Evolutionary conservation across 1,140 invertebrate species (phyloP).

Genomic region (Macrosteles quadrilineatus): DNA sequence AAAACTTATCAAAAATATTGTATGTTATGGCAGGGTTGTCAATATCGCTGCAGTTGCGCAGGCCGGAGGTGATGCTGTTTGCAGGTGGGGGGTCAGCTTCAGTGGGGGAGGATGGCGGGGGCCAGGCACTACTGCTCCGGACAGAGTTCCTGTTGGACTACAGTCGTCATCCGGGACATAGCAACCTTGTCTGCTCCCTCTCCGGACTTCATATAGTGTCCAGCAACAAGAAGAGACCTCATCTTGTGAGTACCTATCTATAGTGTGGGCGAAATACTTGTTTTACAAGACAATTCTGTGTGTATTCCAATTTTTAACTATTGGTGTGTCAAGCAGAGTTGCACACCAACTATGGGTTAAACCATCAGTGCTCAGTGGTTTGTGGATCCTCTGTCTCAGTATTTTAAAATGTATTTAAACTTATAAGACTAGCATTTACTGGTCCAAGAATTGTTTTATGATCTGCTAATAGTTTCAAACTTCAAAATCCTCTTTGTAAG

Average conservation of each 20-base stretch:
- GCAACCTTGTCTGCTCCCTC: constrained; percentile 64
- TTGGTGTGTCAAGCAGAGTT: too few species aligned
- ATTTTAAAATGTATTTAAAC: too few species aligned
- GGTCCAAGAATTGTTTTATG: too few species aligned
- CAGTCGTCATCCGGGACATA: constrained; percentile 63
- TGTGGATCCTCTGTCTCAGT: too few species aligned
- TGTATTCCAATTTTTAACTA: too few species aligned
- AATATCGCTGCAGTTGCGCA: constrained; percentile 68
- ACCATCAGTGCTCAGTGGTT: too few species aligned
- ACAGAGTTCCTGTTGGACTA: constrained; percentile 75
- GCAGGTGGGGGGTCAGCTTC: constrained; percentile 57
- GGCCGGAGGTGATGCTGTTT: constrained; percentile 78
- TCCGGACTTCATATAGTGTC: constrained; percentile 66
- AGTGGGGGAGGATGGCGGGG: constrained; percentile 55
- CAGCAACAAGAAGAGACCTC: constrained; percentile 47
- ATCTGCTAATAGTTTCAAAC: too few species aligned
- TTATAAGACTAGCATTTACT: too few species aligned
- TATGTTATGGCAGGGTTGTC: constrained; percentile 56
- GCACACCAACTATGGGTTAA: too few species aligned
- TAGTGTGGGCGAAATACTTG: too few species aligned
- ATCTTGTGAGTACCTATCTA: constrained; percentile 47
- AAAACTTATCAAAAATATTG: constrained; percentile 21
- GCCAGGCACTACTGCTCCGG: constrained; percentile 70
- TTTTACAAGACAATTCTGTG: too few species aligned
- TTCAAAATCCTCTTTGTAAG: too few species aligned